phyloP scores from a whole-genome alignment of 37 sponge, comb jelly and placozoan species.

The Ianthella basta region DNA sequence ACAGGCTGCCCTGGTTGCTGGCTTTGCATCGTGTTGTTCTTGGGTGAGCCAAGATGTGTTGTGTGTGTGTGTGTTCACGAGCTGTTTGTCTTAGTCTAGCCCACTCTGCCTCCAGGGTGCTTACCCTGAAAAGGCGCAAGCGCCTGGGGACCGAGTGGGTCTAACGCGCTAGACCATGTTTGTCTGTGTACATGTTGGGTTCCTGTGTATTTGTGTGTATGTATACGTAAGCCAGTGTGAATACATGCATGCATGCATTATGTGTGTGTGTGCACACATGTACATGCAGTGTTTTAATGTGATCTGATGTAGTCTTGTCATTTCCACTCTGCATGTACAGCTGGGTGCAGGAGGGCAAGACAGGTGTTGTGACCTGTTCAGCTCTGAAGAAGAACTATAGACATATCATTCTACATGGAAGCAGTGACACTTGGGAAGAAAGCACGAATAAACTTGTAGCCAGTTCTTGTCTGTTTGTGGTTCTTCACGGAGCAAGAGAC shows the following conservation, averaged over 20 bases:
- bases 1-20: slow-evolving; percentile 66
- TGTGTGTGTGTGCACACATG: neutral
- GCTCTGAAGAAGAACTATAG: slow-evolving; percentile 72
- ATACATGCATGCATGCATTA: neutral
- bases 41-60: neutral
- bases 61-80: too few relatives aligned
- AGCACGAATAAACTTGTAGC: neutral
- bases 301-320: neutral
- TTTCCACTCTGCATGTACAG: neutral
- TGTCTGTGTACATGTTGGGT: too few relatives aligned
- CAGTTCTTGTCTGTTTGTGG: slow-evolving; percentile 37
- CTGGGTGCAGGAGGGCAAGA: neutral
- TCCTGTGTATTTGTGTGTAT: neutral
- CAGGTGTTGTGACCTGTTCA: slow-evolving; percentile 75
- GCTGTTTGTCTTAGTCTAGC: too few relatives aligned
- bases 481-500: slow-evolving; percentile 52
- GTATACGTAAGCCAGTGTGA: neutral
- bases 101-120: too few relatives aligned
- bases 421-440: neutral
- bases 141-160: too few relatives aligned
- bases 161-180: too few relatives aligned
- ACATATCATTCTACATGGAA: slow-evolving; percentile 28
- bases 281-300: neutral
- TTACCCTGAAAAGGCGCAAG: too few relatives aligned
- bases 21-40: slow-evolving; percentile 32